phyloP scores from a whole-genome alignment of 37 sponge, comb jelly and placozoan genomes.

The Axinella damicornis region DNA sequence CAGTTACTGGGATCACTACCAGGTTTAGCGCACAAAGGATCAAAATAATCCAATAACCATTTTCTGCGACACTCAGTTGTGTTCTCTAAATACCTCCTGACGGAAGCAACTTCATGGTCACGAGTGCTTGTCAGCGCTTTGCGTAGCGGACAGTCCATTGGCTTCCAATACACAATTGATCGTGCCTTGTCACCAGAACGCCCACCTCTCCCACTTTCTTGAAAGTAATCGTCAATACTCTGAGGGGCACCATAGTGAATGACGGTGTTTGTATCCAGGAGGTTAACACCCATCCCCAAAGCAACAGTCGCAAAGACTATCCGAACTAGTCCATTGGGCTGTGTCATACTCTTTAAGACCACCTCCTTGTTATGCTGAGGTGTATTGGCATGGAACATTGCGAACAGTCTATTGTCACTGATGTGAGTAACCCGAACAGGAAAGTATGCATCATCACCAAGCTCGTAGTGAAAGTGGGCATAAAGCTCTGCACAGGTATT shows the following conservation, averaged over 20 bases:
- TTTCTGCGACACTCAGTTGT: no score
- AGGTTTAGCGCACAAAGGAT: no score
- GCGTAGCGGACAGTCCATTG: background rate
- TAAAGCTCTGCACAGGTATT: conserved; percentile 52
- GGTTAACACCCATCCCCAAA: conserved; percentile 44
- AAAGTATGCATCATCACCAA: conserved; percentile 36
- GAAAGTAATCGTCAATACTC: conserved; percentile 49
- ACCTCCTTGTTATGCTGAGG: conserved; percentile 40
- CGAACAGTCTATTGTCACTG: conserved; percentile 55
- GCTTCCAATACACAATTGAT: conserved; percentile 49
- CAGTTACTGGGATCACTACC: no score
- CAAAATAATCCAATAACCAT: no score
- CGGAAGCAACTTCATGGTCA: no score
- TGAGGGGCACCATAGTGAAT: conserved; percentile 56
- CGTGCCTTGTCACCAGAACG: background rate
- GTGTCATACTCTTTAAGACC: conserved; percentile 27
- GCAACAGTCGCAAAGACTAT: conserved; percentile 40
- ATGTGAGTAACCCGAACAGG: conserved; percentile 41
- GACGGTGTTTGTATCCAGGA: conserved; percentile 16
- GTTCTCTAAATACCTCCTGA: no score
- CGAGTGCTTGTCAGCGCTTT: no score
- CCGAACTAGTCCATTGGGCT: no score
- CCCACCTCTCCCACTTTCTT: background rate
- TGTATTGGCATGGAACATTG: conserved; percentile 55
- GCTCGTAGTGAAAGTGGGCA: conserved; percentile 20